phyloP scores from a whole-genome alignment of 2,888 invertebrate genomes.

The Elegia similella region DNA sequence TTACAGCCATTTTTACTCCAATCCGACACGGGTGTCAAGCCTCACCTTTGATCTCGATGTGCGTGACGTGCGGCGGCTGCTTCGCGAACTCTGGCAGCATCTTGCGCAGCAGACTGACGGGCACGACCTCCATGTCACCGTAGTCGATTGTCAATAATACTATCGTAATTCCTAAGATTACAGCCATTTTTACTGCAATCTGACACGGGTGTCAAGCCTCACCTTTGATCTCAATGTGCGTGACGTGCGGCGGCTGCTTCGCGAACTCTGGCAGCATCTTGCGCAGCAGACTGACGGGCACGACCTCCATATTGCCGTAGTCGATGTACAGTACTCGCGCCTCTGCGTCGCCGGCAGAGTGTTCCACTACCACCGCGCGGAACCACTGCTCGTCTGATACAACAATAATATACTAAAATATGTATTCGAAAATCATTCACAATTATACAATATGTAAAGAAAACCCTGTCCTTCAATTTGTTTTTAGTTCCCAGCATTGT shows the following conservation, averaged over 20 bases:
- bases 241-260: slow-evolving; percentile 43
- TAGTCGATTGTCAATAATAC: no score
- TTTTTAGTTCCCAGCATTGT: no score
- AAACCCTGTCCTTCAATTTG: no score
- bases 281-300: slow-evolving; percentile 42
- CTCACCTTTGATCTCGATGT: slow-evolving; percentile 21
- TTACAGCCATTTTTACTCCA: no score
- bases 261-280: slow-evolving; percentile 65
- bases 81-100: slow-evolving; percentile 59
- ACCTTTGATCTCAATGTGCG: slow-evolving; percentile 22
- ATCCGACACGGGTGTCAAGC: no score
- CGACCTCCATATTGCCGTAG: slow-evolving; percentile 48
- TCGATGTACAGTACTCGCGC: slow-evolving; percentile 51
- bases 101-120: slow-evolving; percentile 46
- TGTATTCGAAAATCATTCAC: no score
- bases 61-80: slow-evolving; percentile 43
- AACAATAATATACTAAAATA: background rate
- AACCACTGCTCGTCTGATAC: slow-evolving; percentile 54
- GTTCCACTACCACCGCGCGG: slow-evolving; percentile 56
- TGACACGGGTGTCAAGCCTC: no score
- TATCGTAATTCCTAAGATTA: no score
- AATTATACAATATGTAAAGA: no score
- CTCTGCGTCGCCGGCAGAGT: slow-evolving; percentile 34
- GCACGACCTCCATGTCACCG: slow-evolving; percentile 46
- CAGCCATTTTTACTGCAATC: no score